Base-by-base conservation (phyloP, 2,888 invertebrate species). In the Dascillus cervinus region DNA sequence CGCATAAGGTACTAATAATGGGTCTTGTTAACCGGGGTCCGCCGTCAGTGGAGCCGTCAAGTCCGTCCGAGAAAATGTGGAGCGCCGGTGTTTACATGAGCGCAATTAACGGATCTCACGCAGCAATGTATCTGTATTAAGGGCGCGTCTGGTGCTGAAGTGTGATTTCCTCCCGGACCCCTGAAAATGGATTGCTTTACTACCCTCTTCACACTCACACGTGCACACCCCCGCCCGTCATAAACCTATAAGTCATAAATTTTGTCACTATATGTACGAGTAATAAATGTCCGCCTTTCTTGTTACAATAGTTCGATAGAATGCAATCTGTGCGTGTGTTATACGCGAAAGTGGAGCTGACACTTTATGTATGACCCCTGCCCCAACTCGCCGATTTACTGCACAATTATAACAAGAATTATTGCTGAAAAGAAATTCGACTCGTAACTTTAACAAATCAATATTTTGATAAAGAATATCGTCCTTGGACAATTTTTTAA, bases 71-170 rank as follows among this genome's bases (percentile, higher is more conserved):
- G n/a, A n/a, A n/a, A n/a, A n/a, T n/a, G n/a, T n/a, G n/a, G n/a
- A n/a, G n/a, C n/a, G 8, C 17, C 8, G 4, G 17, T 17, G 17
- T 17, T 17, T 17, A 17, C 17, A 17, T 4, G 17, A 17, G 8
- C 17, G 8, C 17, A 17, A 17, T 17, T 17, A 17, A 8, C 17
- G 8, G 17, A 22, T 21, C 29, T 13, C 22, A 12, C 13, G 29
- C 29, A 29, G 22, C 13, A 20, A 22, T 11, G 23, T 22, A 23
- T 23, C 11, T n/a, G 13, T 13, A 29, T 23, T 29, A 22, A 3
- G 6, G 5, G 22, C 13, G 14, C 12, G 12, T 22, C 22, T 29
- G 29, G 22, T 17, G 14, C 9, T 29, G 22, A 29, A 29, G 29
- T 29, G 29, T 29, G 20, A 29, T 29, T 29, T 22, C 17, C 17